A percentile compares a stretch with the other conserved stretches of the same genome.
phyloP scores from a whole-genome alignment of 1,140 invertebrate genomes.

The Drosophila equinoxialis region DNA sequence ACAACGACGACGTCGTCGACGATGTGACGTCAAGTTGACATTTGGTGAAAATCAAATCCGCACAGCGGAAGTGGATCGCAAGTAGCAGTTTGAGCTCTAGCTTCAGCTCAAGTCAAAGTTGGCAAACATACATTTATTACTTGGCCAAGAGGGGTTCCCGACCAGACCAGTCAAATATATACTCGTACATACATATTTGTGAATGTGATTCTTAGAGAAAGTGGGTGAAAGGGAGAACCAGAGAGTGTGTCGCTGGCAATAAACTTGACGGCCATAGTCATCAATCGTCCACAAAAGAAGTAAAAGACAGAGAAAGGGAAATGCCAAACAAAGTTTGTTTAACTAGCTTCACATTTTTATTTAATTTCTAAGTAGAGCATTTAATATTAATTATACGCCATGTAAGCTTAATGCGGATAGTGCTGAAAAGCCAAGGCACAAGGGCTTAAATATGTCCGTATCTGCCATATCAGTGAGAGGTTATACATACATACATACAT shows the following conservation, averaged over 20 bases:
- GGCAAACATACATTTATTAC: slow-evolving; percentile 80
- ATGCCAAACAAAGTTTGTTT: slow-evolving; percentile 19
- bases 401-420: slow-evolving; percentile 64
- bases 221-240: too few species aligned
- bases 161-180: too few species aligned
- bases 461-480: slow-evolving; percentile 31
- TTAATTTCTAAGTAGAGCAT: slow-evolving; percentile 80
- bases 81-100: slow-evolving; percentile 45
- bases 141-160: background rate
- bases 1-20: slow-evolving; percentile 28
- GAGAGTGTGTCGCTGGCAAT: slow-evolving; percentile 55
- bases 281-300: slow-evolving; percentile 65
- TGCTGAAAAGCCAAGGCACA: slow-evolving; percentile 54
- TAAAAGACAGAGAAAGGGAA: slow-evolving; percentile 25
- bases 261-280: slow-evolving; percentile 72
- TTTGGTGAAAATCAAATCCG: slow-evolving; percentile 80
- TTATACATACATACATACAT: background rate
- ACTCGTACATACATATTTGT: too few species aligned
- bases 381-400: slow-evolving; percentile 81
- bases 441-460: slow-evolving; percentile 55
- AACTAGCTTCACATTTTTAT: slow-evolving; percentile 59
- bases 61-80: slow-evolving; percentile 69
- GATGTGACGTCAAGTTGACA: slow-evolving; percentile 77
- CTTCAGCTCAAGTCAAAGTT: slow-evolving; percentile 66
- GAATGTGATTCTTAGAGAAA: too few species aligned